phyloP scores from a whole-genome alignment of 1,140 invertebrate genomes.

The Nylanderia fulva region DNA sequence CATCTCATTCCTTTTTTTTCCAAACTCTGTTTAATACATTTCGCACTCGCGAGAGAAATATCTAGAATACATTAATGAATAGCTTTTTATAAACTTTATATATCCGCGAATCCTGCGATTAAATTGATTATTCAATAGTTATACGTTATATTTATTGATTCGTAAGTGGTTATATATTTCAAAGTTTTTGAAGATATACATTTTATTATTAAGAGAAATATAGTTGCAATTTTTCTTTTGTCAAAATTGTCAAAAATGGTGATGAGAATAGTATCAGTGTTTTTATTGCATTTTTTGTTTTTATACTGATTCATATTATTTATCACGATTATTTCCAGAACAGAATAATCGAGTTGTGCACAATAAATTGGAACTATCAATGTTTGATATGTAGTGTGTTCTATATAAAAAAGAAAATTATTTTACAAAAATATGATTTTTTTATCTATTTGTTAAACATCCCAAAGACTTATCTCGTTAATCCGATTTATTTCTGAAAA shows the following conservation, averaged over 20 bases:
- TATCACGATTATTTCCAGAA: slow-evolving; percentile 4
- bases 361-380: slow-evolving; percentile 26
- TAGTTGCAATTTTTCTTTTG: slow-evolving; percentile 3
- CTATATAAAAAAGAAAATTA: neutral
- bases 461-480: neutral
- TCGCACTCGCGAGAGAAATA: neutral
- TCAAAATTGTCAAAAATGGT: neutral
- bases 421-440: neutral
- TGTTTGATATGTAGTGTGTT: neutral
- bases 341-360: slow-evolving; percentile 20
- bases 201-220: slow-evolving; percentile 28
- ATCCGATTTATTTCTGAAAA: neutral
- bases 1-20: neutral
- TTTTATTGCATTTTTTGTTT: slow-evolving; percentile 37
- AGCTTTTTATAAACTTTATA: neutral
- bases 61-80: neutral
- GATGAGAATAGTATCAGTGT: neutral
- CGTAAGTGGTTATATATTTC: neutral
- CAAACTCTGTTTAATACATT: neutral
- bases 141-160: no score
- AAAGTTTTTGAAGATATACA: neutral
- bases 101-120: neutral
- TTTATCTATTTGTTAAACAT: slow-evolving; percentile 16
- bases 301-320: slow-evolving; percentile 14
- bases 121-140: neutral